These are phyloP conservation scores for Spizaetus ornatus DNA, from an alignment of 2,113 vertebrate genomes.

Conservation along the genomic window DNA sequence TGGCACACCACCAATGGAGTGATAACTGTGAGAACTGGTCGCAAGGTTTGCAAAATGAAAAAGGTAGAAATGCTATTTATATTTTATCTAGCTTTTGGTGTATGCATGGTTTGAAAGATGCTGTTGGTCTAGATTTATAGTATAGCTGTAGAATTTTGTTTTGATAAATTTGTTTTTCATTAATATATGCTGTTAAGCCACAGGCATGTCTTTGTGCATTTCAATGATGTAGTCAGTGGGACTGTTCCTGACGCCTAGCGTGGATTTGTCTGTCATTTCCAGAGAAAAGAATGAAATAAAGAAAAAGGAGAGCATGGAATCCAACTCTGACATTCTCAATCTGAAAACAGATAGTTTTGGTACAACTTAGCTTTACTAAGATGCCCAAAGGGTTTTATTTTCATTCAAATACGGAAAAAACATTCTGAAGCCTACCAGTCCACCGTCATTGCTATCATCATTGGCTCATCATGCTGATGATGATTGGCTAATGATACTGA, in stretches of 20 bases:
- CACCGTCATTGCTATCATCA: rapidly evolving
- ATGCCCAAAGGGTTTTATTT: background rate
- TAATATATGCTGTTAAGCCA: background rate
- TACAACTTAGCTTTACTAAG: background rate
- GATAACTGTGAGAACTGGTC: background rate
- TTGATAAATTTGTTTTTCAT: background rate
- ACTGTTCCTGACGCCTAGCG: background rate
- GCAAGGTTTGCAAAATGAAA: background rate
- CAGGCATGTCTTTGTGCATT: background rate
- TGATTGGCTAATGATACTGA: too few relatives aligned
- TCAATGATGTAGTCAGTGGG: background rate
- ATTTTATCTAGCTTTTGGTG: background rate
- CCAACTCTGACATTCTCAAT: background rate
- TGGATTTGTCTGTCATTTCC: background rate
- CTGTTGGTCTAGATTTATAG: background rate
- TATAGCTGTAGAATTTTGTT: background rate
- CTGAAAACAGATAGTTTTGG: background rate
- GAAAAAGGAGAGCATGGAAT: background rate
- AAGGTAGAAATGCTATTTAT: background rate
- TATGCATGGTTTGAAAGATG: background rate
- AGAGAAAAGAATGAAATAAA: background rate
- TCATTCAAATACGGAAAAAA: background rate
- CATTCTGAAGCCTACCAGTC: background rate
- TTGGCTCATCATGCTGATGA: background rate
- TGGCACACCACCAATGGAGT: background rate